phyloP scores from a whole-genome alignment of 2,888 invertebrate species.

The Lasius fuliginosus region DNA sequence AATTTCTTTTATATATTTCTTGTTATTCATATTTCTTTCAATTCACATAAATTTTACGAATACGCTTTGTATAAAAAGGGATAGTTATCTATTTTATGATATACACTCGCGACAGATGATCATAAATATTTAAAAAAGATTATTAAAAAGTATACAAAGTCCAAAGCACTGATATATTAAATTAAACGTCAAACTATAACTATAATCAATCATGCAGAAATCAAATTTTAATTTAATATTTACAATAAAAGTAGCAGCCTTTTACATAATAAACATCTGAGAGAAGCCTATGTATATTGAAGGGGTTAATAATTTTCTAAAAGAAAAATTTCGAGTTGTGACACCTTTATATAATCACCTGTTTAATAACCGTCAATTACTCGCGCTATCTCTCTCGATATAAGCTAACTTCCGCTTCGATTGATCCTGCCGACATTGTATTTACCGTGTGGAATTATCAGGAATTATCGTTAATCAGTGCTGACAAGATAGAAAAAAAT shows the following conservation, averaged over 20 bases:
- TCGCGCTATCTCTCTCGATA: constrained; percentile 2
- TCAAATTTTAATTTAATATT: neutral
- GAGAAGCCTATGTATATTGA: neutral
- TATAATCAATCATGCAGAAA: neutral
- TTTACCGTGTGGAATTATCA: constrained; percentile 10
- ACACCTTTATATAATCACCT: constrained; percentile 7
- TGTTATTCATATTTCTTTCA: neutral
- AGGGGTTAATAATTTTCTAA: neutral
- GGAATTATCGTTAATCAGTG: constrained; percentile 10
- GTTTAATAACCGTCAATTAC: constrained; percentile 30
- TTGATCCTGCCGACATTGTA: constrained; percentile 4
- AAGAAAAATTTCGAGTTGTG: neutral
- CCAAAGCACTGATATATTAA: neutral
- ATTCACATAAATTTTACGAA: neutral
- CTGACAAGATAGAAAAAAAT: constrained; percentile 2
- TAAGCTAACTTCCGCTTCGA: constrained; percentile 32
- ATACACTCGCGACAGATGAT: neutral
- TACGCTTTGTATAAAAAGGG: neutral
- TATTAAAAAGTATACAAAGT: neutral
- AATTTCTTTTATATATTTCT: neutral
- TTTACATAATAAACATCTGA: neutral
- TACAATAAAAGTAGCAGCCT: neutral
- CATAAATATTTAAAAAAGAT: neutral
- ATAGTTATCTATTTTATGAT: neutral
- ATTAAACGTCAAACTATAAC: neutral